phyloP scores from a whole-genome alignment of 30 jellyfish, hydroid and myxozoan species.

The Nemopilema nomurai region DNA sequence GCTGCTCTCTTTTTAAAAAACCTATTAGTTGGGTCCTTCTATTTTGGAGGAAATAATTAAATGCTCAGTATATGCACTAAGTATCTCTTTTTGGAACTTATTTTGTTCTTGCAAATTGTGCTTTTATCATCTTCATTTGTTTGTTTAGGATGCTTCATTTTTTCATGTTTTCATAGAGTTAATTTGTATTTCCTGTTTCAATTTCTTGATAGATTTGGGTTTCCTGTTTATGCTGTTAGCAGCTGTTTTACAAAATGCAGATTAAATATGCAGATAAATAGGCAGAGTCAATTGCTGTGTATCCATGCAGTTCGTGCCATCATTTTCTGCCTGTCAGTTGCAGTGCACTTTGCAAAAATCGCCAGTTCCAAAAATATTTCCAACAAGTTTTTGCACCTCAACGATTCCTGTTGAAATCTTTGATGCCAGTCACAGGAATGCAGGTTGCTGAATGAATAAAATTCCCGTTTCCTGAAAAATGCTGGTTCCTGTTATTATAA shows the following conservation, averaged over 20 bases:
- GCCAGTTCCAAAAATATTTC: neutral
- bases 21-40: neutral
- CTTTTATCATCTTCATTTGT: neutral
- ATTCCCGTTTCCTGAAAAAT: neutral
- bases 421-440: neutral
- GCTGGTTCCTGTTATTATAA: neutral
- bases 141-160: neutral
- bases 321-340: slow-evolving; percentile 1
- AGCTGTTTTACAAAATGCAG: slow-evolving; percentile 56
- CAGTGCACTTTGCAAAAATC: neutral
- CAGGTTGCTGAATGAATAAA: neutral
- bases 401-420: neutral
- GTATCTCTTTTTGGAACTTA: neutral
- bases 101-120: neutral
- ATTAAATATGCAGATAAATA: slow-evolving; percentile 5
- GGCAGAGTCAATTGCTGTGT: neutral
- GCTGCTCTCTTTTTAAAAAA: too few species aligned
- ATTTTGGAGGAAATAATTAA: neutral
- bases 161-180: slow-evolving; percentile 11
- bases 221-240: slow-evolving; percentile 55
- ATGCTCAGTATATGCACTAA: neutral
- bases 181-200: slow-evolving; percentile 42
- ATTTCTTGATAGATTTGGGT: slow-evolving; percentile 43
- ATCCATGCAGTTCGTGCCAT: neutral
- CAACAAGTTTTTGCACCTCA: neutral